A percentile compares a stretch with the other conserved stretches of the same genome.
Evolutionary conservation across 2,888 invertebrate species (phyloP).

Genomic region (Coelopa pilipes): DNA sequence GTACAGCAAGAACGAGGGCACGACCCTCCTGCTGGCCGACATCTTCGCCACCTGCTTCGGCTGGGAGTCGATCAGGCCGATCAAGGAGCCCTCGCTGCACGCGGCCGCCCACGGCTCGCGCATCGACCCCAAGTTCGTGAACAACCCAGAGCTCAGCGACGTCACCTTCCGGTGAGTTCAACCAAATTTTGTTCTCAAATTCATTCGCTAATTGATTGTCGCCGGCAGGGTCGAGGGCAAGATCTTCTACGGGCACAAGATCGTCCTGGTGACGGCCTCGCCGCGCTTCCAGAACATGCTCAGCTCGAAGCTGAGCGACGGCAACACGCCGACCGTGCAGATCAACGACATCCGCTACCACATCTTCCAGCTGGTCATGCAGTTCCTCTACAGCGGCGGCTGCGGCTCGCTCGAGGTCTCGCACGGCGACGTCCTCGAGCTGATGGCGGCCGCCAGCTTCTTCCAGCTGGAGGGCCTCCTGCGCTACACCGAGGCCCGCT

Average conservation of each 20-base stretch:
- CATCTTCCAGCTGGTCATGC: slow-evolving; percentile 91
- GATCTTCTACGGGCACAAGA: slow-evolving; percentile 93
- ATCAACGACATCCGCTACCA: slow-evolving; percentile 93
- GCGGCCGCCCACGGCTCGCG: slow-evolving; percentile 74
- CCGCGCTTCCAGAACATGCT: slow-evolving; percentile 88
- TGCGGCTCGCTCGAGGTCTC: slow-evolving; percentile 82
- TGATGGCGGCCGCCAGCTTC: slow-evolving; percentile 92
- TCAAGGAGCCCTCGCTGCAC: slow-evolving; percentile 75
- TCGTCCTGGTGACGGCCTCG: slow-evolving; percentile 91
- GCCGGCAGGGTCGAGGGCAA: slow-evolving; percentile 82
- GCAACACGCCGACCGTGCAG: slow-evolving; percentile 85
- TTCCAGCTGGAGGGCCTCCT: slow-evolving; percentile 88
- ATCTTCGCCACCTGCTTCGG: slow-evolving; percentile 91
- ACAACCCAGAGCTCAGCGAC: slow-evolving; percentile 92
- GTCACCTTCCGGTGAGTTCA: slow-evolving; percentile 79
- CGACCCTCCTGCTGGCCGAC: slow-evolving; percentile 85
- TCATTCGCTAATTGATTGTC: neutral
- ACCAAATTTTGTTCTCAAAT: neutral
- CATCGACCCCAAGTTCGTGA: slow-evolving; percentile 93
- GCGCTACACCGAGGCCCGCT: slow-evolving; percentile 86
- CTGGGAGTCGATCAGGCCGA: slow-evolving; percentile 83
- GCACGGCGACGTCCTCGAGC: slow-evolving; percentile 83
- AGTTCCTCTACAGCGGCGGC: slow-evolving; percentile 90
- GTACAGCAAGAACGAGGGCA: slow-evolving; percentile 92
- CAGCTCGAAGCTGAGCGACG: slow-evolving; percentile 78